Conservation (phyloP, 1,140 invertebrate species). For the Delia radicum region DNA sequence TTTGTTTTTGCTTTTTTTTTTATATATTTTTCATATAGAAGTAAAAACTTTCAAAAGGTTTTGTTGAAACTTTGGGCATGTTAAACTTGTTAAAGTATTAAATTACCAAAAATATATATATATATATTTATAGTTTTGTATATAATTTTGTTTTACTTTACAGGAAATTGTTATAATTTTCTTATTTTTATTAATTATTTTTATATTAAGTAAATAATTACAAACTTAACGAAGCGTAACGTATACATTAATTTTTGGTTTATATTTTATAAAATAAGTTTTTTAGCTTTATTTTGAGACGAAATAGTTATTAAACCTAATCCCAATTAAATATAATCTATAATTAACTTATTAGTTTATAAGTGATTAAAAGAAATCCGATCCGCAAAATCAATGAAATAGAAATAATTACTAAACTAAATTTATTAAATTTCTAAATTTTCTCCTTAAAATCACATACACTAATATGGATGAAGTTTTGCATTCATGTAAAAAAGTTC, state of each 20-base stretch:
- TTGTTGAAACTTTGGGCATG: background rate
- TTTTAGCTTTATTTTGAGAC: too few relatives aligned
- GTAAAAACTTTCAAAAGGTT: background rate
- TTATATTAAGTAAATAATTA: background rate
- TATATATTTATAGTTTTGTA: background rate
- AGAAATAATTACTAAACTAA: too few relatives aligned
- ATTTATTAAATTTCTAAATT: too few relatives aligned
- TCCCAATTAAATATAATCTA: too few relatives aligned
- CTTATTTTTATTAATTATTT: background rate
- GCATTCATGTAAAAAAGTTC: too few relatives aligned
- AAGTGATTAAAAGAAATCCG: too few relatives aligned
- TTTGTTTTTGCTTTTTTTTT: background rate
- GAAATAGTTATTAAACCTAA: too few relatives aligned
- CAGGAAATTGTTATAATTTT: background rate
- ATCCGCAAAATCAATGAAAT: too few relatives aligned
- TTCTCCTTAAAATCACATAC: too few relatives aligned
- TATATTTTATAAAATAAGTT: constrained; percentile 21
- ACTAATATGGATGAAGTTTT: too few relatives aligned
- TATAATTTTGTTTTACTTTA: background rate
- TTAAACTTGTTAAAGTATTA: background rate
- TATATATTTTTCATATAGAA: background rate
- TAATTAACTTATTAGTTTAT: too few relatives aligned
- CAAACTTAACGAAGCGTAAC: constrained; percentile 2
- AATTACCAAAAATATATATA: background rate
- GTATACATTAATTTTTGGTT: constrained; percentile 10